Percentiles rank a stretch among this genome's conserved stretches.
Conservation (phyloP, 2,888 invertebrate species). For the Drosophila prolongata region DNA sequence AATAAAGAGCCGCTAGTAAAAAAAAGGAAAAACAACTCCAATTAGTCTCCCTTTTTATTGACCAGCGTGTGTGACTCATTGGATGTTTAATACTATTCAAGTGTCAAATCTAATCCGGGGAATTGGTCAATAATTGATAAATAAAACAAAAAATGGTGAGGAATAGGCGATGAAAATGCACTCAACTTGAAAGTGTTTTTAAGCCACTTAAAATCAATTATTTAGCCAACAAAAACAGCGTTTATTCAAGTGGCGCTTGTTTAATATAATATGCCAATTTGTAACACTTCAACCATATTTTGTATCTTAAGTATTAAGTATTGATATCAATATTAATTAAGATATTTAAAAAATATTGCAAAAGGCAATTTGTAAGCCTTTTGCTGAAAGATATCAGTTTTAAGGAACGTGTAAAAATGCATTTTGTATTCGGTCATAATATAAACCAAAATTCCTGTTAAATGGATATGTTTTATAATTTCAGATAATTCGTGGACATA, state of each 20-base stretch:
- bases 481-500: too few species aligned
- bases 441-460: too few species aligned
- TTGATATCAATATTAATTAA: too few species aligned
- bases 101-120: slow-evolving; percentile 22
- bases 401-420: too few species aligned
- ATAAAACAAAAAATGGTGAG: slow-evolving; percentile 24
- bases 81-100: slow-evolving; percentile 1
- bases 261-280: too few species aligned
- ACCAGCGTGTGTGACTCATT: slow-evolving; percentile 21
- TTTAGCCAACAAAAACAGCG: not conserved
- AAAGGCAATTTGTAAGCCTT: too few species aligned
- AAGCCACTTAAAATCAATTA: slow-evolving; percentile 9
- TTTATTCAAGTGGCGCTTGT: not conserved
- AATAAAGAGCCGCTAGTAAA: slow-evolving; percentile 14
- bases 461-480: too few species aligned
- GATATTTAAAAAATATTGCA: too few species aligned
- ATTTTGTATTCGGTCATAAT: too few species aligned
- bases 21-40: slow-evolving; percentile 1
- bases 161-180: slow-evolving; percentile 9
- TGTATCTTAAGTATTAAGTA: not conserved
- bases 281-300: too few species aligned
- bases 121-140: slow-evolving; percentile 29
- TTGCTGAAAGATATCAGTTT: too few species aligned
- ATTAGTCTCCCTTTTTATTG: slow-evolving; percentile 22
- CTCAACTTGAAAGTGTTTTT: not conserved